phyloP scores from a whole-genome alignment of 2,797 vertebrate genomes.

The Typhlichthys eigenmanni region DNA sequence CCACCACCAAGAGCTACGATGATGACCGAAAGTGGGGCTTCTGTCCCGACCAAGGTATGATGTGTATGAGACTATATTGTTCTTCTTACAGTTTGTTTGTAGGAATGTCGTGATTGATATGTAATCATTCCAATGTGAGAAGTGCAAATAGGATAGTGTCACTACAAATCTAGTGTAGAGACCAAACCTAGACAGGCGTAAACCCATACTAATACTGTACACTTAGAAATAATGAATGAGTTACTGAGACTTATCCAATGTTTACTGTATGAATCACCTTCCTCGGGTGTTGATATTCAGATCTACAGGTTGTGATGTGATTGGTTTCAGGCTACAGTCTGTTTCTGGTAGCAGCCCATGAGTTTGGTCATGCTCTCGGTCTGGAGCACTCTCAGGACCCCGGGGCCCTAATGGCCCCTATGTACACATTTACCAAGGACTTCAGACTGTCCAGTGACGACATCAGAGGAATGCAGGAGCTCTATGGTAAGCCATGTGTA shows the following conservation, averaged over 20 bases:
- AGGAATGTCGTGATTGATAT: too few species aligned
- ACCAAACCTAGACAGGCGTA: too few species aligned
- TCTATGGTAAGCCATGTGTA: slow-evolving; percentile 83
- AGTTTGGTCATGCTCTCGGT: slow-evolving; percentile 96
- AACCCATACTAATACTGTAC: too few species aligned
- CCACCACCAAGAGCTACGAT: slow-evolving; percentile 86
- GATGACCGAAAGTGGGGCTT: slow-evolving; percentile 99
- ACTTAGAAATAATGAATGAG: background rate
- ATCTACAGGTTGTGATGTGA: slow-evolving; percentile 6
- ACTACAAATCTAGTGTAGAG: too few species aligned
- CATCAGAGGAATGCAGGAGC: slow-evolving; percentile 92
- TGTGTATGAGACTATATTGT: too few species aligned
- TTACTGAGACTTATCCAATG: background rate
- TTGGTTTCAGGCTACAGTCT: slow-evolving; percentile 88
- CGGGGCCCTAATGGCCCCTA: slow-evolving; percentile 93
- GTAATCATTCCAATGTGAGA: too few species aligned
- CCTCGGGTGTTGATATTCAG: background rate
- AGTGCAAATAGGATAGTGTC: too few species aligned
- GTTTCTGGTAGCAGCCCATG: slow-evolving; percentile 97
- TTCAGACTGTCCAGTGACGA: slow-evolving; percentile 93
- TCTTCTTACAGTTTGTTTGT: background rate
- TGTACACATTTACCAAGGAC: slow-evolving; percentile 94
- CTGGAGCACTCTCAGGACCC: slow-evolving; percentile 96
- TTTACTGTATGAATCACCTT: background rate
- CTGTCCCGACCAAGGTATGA: slow-evolving; percentile 93